Conservation (phyloP, 2,888 invertebrate species). For the Harpagoxenus sublaevis region DNA sequence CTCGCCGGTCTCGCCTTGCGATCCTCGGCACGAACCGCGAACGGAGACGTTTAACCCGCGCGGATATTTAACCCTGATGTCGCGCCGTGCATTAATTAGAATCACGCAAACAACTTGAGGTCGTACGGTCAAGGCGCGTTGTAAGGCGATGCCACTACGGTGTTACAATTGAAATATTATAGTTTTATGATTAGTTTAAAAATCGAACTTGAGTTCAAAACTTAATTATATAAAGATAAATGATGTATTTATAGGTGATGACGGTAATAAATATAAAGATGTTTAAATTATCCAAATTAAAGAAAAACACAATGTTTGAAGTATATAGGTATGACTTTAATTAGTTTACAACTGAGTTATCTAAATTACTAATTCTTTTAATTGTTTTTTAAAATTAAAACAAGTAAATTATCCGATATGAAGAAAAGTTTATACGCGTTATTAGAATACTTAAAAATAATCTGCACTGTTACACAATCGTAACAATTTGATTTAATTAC, state of each 20-base stretch:
- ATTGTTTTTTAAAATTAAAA: background rate
- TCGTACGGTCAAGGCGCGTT: background rate
- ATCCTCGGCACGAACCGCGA: background rate
- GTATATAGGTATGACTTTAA: background rate
- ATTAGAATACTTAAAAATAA: background rate
- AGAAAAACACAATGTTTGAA: background rate
- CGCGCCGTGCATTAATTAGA: slow-evolving; percentile 49
- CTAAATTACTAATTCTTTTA: too few relatives aligned
- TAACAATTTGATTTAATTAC: slow-evolving; percentile 4
- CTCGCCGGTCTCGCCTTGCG: background rate
- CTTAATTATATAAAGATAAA: background rate
- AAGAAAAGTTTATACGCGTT: background rate
- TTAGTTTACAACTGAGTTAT: background rate
- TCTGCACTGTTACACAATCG: background rate
- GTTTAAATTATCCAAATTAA: background rate
- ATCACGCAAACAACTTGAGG: slow-evolving; percentile 49
- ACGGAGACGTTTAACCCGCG: slow-evolving; percentile 24
- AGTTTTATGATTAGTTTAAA: background rate
- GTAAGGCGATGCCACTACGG: background rate
- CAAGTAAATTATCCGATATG: background rate
- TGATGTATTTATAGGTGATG: background rate
- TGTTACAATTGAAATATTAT: background rate
- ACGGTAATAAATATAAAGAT: background rate
- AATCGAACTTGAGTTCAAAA: background rate
- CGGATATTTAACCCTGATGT: slow-evolving; percentile 50